These are phyloP conservation scores for Verasper variegatus DNA, from an alignment of 2,113 vertebrate genomes.

Conservation along the genomic window DNA sequence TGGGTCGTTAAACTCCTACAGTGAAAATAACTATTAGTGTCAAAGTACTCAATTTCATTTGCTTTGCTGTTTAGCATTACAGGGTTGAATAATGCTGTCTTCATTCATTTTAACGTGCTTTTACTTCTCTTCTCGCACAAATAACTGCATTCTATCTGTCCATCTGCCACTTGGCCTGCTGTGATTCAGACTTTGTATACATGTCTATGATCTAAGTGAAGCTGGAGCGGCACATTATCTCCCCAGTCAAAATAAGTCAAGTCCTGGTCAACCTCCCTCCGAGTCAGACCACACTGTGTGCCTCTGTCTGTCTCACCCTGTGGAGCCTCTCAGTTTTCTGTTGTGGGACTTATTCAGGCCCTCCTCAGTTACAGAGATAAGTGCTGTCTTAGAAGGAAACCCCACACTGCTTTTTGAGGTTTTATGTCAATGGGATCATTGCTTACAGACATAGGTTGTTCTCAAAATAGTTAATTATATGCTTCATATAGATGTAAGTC, in stretches of 20 bases:
- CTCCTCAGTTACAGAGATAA: constrained; percentile 54
- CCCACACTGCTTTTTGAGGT: constrained; percentile 5
- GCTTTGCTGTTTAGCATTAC: too few relatives aligned
- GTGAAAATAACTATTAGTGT: background rate
- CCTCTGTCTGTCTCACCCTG: constrained; percentile 39
- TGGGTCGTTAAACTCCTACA: background rate
- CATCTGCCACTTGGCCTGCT: constrained; percentile 15
- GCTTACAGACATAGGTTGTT: background rate
- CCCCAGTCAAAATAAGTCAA: constrained; percentile 42
- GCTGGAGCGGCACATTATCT: constrained; percentile 27
- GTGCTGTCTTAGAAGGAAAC: constrained; percentile 24
- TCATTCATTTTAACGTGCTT: background rate
- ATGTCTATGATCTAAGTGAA: background rate
- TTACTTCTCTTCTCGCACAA: background rate
- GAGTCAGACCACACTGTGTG: constrained; percentile 32
- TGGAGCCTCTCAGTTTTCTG: constrained; percentile 46
- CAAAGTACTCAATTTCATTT: too few relatives aligned
- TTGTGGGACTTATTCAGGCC: constrained; percentile 24
- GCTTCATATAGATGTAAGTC: background rate
- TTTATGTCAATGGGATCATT: constrained; percentile 7
- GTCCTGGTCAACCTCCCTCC: constrained; percentile 52
- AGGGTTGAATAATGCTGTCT: background rate
- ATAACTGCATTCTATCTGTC: constrained; percentile 6
- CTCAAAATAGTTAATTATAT: background rate
- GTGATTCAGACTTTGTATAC: background rate